These are phyloP conservation scores for Apamea sordens DNA, from an alignment of 2,888 invertebrate genomes.

Conservation along the genomic window DNA sequence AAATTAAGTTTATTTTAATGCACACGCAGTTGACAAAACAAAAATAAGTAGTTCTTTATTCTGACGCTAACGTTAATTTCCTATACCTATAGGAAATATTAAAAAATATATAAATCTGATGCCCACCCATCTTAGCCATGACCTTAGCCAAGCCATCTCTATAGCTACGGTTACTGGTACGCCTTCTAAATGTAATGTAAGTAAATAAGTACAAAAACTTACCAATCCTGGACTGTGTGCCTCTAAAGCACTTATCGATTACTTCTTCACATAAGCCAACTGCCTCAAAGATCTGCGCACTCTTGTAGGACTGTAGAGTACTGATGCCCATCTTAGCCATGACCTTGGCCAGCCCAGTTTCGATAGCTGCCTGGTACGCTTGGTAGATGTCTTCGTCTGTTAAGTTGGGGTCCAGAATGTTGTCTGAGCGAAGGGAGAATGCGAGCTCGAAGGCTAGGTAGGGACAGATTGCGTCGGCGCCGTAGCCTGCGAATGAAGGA, in stretches of 20 bases:
- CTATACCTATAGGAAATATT: too few species aligned
- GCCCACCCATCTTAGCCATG: constrained; percentile 99
- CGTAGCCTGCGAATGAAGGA: constrained; percentile 91
- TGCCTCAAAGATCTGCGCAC: constrained; percentile 99
- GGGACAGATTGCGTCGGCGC: constrained; percentile 99
- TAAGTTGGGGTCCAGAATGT: constrained; percentile 94
- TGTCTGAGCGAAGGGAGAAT: constrained; percentile 95
- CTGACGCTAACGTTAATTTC: background rate
- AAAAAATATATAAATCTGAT: too few species aligned
- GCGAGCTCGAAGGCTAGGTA: constrained; percentile 99
- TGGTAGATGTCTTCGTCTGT: constrained; percentile 95
- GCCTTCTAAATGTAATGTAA: constrained; percentile 93
- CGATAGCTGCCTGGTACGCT: constrained; percentile 97
- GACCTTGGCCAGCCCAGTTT: constrained; percentile 92
- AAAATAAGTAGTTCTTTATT: background rate
- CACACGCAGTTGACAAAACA: background rate
- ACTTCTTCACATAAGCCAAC: constrained; percentile 98
- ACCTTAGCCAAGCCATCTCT: constrained; percentile 92
- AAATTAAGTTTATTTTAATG: too few species aligned
- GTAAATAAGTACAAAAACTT: constrained; percentile 57
- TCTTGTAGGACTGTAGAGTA: constrained; percentile 99
- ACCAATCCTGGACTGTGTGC: constrained; percentile 92
- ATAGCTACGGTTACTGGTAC: constrained; percentile 98
- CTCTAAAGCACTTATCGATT: constrained; percentile 97
- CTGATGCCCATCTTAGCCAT: constrained; percentile 99